Percentiles rank a stretch among this genome's conserved stretches.
These are phyloP conservation scores for Lutjanus argentimaculatus DNA, from an alignment of 2,797 vertebrate genomes.

Conservation along the genomic window DNA sequence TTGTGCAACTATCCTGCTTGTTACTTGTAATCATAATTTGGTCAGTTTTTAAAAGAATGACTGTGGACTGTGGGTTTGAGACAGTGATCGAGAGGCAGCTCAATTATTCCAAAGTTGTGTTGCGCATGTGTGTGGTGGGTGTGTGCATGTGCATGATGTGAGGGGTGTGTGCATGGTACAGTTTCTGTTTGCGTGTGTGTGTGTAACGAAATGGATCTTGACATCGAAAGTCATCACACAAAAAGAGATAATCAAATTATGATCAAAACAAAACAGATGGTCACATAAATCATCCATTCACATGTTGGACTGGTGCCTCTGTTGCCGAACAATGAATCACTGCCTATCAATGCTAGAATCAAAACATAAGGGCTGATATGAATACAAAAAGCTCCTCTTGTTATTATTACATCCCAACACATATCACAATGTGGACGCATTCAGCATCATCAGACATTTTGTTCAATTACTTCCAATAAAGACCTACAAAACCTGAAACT, in stretches of 20 bases:
- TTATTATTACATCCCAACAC: conserved; percentile 35
- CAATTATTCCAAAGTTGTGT: conserved; percentile 67
- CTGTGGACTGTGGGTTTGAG: conserved; percentile 57
- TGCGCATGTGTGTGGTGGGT: conserved; percentile 15
- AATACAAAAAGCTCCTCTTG: conserved; percentile 57
- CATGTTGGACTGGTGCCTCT: conserved; percentile 74
- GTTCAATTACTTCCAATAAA: background rate
- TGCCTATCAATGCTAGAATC: conserved; percentile 73
- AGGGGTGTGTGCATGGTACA: conserved; percentile 7
- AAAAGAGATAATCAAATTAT: conserved; percentile 80
- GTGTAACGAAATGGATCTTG: conserved; percentile 58
- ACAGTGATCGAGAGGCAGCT: conserved; percentile 56
- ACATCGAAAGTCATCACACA: conserved; percentile 70
- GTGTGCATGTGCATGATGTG: conserved; percentile 20
- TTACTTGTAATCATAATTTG: conserved; percentile 80
- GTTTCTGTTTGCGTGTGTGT: background rate
- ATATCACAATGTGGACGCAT: conserved; percentile 18
- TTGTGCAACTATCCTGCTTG: conserved; percentile 72
- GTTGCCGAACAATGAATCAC: conserved; percentile 81
- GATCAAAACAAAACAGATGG: conserved; percentile 82
- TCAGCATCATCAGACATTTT: conserved; percentile 14
- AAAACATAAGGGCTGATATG: conserved; percentile 66
- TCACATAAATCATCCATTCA: conserved; percentile 83
- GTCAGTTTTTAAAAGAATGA: conserved; percentile 72
- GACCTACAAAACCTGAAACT: background rate